Percentiles rank a stretch among this genome's conserved stretches.
Evolutionary conservation across 2,888 invertebrate genomes (phyloP).

Genomic region (Idaea straminata): DNA sequence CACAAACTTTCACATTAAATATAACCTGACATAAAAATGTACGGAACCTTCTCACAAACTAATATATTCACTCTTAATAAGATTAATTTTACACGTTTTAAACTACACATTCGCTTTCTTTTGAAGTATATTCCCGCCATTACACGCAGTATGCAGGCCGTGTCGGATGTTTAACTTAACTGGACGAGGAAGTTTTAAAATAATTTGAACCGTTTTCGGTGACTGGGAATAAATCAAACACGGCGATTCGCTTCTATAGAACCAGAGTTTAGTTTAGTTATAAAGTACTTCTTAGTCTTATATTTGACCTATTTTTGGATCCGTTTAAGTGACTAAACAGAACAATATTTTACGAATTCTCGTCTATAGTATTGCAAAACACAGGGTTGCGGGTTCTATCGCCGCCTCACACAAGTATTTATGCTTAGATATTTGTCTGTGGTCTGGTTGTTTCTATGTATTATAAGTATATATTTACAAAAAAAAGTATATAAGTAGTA

Average conservation of each 20-base stretch:
- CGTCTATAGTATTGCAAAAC: too few species aligned
- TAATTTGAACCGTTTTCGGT: neutral
- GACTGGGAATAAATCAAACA: neutral
- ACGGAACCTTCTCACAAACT: neutral
- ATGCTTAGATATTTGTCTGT: too few species aligned
- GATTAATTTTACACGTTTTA: conserved; percentile 13
- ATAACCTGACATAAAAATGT: neutral
- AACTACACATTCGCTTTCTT: conserved; percentile 44
- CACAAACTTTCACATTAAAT: too few species aligned
- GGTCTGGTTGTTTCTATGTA: too few species aligned
- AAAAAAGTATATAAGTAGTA: too few species aligned
- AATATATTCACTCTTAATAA: neutral
- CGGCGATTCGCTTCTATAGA: neutral
- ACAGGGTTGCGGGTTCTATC: too few species aligned
- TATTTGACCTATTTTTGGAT: too few species aligned
- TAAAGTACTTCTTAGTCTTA: neutral
- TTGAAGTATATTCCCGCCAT: conserved; percentile 31
- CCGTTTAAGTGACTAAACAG: too few species aligned
- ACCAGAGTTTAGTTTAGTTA: neutral
- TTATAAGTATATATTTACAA: too few species aligned
- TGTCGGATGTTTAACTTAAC: conserved; percentile 7
- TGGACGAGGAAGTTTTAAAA: neutral
- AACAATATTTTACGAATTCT: too few species aligned
- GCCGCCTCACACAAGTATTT: too few species aligned
- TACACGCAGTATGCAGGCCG: neutral